These are phyloP conservation scores for Polypedilum pembai DNA, from an alignment of 1,140 invertebrate genomes.

Conservation along the genomic window DNA sequence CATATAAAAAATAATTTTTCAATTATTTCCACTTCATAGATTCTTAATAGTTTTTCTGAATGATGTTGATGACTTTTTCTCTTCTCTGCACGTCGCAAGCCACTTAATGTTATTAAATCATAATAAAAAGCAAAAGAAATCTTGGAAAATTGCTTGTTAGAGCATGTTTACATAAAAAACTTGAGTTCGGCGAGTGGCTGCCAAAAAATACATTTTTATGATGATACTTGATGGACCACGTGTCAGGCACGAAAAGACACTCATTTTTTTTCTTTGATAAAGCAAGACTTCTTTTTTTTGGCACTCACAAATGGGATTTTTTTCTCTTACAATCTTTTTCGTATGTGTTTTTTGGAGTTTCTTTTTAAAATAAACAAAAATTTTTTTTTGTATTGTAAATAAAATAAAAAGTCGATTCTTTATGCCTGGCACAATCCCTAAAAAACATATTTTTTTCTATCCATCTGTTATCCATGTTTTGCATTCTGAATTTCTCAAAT, in stretches of 20 bases:
- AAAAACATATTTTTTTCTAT: not conserved
- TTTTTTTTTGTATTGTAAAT: slow-evolving; percentile 20
- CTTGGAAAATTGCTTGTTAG: slow-evolving; percentile 3
- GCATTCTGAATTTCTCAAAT: slow-evolving; percentile 2
- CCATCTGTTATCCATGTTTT: slow-evolving; percentile 9
- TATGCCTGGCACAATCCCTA: slow-evolving; percentile 15
- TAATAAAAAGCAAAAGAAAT: not conserved
- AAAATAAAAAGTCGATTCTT: not conserved
- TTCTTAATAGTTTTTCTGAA: not conserved
- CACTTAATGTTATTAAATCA: slow-evolving; percentile 4
- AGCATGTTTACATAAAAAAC: no score
- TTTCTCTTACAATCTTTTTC: not conserved
- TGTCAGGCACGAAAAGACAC: slow-evolving; percentile 3
- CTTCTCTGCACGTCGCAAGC: not conserved
- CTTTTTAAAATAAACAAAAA: slow-evolving; percentile 8
- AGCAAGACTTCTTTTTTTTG: not conserved
- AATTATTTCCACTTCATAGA: slow-evolving; percentile 28
- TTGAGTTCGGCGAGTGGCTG: no score
- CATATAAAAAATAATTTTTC: slow-evolving; percentile 14
- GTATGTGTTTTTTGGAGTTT: not conserved
- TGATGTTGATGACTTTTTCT: no score
- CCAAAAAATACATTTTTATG: not conserved
- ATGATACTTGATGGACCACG: slow-evolving; percentile 16
- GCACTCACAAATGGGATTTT: slow-evolving; percentile 5
- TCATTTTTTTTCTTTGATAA: no score